phyloP scores from a whole-genome alignment of 2,113 vertebrate species.

The Elanoides forficatus region DNA sequence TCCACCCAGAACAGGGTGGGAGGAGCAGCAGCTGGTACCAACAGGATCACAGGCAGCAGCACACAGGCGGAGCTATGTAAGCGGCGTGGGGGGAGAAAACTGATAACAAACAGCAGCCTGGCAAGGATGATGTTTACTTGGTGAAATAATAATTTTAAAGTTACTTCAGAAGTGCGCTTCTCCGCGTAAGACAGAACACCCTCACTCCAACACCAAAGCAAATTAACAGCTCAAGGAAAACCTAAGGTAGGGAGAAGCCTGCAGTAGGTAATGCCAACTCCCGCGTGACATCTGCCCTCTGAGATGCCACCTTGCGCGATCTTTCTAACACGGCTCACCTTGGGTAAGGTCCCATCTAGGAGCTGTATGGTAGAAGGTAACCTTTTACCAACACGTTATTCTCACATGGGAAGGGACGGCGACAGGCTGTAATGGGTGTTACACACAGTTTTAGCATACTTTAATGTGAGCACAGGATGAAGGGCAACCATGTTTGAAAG shows the following conservation, averaged over 20 bases:
- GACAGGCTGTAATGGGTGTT: background rate
- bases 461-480: background rate
- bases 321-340: background rate
- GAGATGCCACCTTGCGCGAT: background rate
- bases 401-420: rapidly evolving
- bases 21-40: background rate
- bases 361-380: background rate
- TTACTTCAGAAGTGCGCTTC: background rate
- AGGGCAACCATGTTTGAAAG: background rate
- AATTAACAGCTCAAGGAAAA: background rate
- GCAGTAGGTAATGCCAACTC: background rate
- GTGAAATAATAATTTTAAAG: background rate
- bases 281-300: rapidly evolving
- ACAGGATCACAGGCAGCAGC: background rate
- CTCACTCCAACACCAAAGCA: background rate
- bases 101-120: background rate
- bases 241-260: rapidly evolving
- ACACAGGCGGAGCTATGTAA: background rate
- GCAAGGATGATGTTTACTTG: background rate
- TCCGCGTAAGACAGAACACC: background rate
- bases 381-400: background rate
- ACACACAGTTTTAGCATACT: background rate
- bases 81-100: background rate
- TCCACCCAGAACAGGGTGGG: background rate
- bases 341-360: background rate